Percentiles rank a stretch among this genome's conserved stretches.
Evolutionary conservation across 2,113 vertebrate species (phyloP).

Genomic region (Centrocercus urophasianus): DNA sequence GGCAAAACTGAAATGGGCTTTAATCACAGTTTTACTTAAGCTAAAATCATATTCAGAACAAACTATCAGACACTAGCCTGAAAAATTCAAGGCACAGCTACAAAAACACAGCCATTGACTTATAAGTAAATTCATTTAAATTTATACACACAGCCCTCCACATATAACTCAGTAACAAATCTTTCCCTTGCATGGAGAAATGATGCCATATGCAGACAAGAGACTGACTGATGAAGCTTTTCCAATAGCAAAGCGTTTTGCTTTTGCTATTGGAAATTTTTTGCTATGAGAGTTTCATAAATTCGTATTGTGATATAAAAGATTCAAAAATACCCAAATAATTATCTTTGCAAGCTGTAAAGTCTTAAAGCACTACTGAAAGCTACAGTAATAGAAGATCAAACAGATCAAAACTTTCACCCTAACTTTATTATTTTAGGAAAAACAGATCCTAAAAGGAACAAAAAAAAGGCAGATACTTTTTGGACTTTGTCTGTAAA

Average conservation of each 20-base stretch:
- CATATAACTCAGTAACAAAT: not conserved
- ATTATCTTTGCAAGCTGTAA: not conserved
- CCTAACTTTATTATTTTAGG: not conserved
- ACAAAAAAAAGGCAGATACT: not conserved
- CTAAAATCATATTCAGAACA: not conserved
- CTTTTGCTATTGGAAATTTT: too few relatives aligned
- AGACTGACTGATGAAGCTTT: not conserved
- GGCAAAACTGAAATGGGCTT: not conserved
- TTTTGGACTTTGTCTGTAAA: not conserved
- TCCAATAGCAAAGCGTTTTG: not conserved
- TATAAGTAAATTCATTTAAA: not conserved
- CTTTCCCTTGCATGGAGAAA: not conserved
- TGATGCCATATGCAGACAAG: not conserved
- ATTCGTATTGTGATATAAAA: not conserved
- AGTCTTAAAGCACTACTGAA: not conserved
- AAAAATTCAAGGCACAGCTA: not conserved
- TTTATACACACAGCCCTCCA: not conserved
- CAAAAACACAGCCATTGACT: not conserved
- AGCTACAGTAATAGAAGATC: not conserved
- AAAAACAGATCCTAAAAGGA: not conserved
- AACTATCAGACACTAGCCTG: not conserved
- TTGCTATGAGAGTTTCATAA: not conserved
- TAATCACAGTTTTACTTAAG: slow-evolving; percentile 26
- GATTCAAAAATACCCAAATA: not conserved
- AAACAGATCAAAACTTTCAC: not conserved